Evolutionary conservation across 2,888 invertebrate genomes (phyloP).

Genomic region (Aromia moschata): DNA sequence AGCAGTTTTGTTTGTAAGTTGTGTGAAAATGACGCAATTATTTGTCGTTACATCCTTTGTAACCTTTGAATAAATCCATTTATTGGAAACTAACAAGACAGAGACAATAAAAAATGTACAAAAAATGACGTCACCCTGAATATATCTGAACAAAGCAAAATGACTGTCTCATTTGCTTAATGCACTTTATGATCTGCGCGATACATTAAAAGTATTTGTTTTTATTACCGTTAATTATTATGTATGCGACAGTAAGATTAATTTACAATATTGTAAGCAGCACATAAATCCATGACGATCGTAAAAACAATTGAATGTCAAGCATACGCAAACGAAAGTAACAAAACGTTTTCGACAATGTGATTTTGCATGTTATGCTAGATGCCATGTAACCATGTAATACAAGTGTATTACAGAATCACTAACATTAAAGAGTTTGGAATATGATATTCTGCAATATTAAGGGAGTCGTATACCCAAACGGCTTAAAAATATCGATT

Average conservation of each 20-base stretch:
- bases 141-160: background rate
- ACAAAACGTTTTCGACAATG: background rate
- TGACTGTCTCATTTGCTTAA: too few species aligned
- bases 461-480: too few species aligned
- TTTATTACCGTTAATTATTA: background rate
- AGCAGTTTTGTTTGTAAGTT: too few species aligned
- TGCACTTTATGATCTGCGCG: background rate
- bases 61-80: too few species aligned
- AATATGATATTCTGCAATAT: background rate
- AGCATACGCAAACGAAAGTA: background rate
- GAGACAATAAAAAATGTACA: too few species aligned
- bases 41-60: too few species aligned
- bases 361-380: background rate
- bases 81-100: too few species aligned
- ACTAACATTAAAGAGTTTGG: too few species aligned
- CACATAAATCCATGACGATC: background rate
- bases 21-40: too few species aligned
- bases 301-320: background rate
- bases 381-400: background rate
- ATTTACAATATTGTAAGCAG: background rate
- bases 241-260: background rate
- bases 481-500: too few species aligned
- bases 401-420: background rate
- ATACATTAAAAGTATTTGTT: background rate
- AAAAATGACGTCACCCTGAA: too few species aligned